These are phyloP conservation scores for Aspidoscelis tigris DNA, from an alignment of 2,113 vertebrate genomes.

Conservation along the genomic window DNA sequence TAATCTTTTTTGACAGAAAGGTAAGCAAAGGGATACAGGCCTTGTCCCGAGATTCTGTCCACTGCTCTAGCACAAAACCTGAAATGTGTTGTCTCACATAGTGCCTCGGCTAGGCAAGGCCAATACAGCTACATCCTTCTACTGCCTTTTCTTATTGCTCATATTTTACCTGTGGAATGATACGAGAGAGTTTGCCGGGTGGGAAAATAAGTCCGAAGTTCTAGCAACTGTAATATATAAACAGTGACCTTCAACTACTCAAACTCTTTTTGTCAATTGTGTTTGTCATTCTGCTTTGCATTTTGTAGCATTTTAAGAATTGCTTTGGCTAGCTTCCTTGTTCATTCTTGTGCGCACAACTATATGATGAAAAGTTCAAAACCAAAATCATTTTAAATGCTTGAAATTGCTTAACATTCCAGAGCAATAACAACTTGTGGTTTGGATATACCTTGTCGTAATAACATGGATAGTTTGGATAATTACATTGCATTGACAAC, in stretches of 20 bases:
- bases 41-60: not conserved
- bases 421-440: slow-evolving; percentile 22
- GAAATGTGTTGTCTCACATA: not conserved
- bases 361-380: not conserved
- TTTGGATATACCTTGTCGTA: not conserved
- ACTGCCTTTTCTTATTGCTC: not conserved
- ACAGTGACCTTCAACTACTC: not conserved
- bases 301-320: not conserved
- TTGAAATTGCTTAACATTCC: slow-evolving; percentile 26
- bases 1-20: too few relatives aligned
- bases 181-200: too few relatives aligned
- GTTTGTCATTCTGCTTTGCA: slow-evolving; percentile 24
- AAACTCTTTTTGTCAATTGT: not conserved
- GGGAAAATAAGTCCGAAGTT: too few relatives aligned
- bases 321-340: not conserved
- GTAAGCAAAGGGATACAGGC: too few relatives aligned
- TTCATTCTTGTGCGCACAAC: not conserved
- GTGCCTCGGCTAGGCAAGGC: not conserved
- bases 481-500: slow-evolving; percentile 22
- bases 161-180: too few relatives aligned
- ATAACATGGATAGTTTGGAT: not conserved
- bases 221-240: not conserved
- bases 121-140: not conserved
- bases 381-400: slow-evolving; percentile 19
- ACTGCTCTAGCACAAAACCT: not conserved